Evolutionary conservation across 2,113 vertebrate genomes (phyloP), one percentile per base, ranked within the genome.

Genomic region (Pholis gunnellus): DNA sequence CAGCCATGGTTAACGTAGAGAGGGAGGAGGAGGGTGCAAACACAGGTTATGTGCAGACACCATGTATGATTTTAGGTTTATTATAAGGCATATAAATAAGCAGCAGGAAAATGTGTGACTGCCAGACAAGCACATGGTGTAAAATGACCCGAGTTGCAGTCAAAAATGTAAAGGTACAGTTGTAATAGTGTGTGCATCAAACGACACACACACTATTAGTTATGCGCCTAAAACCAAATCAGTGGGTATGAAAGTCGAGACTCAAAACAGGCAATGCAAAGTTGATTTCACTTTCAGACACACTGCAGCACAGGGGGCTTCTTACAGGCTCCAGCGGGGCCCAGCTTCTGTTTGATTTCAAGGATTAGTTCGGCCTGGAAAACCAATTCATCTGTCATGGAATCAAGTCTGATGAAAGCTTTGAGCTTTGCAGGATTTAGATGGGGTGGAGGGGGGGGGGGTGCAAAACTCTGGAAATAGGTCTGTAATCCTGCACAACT

Each of bases 341-440:
- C 70, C 77, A 48, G 81, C 83, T 50, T 73, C 81, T 64, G 80
- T 75, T 90, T 84, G 82, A 87, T 89, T 89, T 89, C 75, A 82
- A 90, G 94, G 92, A 94, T 94, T 93, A 93, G 87, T 85, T 79
- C 78, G 57, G 87, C 83, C 77, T 91, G 87, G 79, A 92, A 93
- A 94, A 94, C 86, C 91, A 93, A 90, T 93, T 94, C 90, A 91
- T 92, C 88, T 75, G 83, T 88, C 87, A 83, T 89, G 90, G 86
- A 93, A 91, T 94, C 86, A 83, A 92, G 87, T 91, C 92, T 90
- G 90, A 90, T 94, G 90, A 92, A 90, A 92, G 82, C 91, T 88
- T 75, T 74, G 86, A 89, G 88, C 91, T 93, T 88, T 89, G 90
- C 88, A 68, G 92, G 90, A 88, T 93, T 94, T 92, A 91, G 64